Conservation (phyloP, 2,797 vertebrate species). For the Lagorchestes hirsutus region DNA sequence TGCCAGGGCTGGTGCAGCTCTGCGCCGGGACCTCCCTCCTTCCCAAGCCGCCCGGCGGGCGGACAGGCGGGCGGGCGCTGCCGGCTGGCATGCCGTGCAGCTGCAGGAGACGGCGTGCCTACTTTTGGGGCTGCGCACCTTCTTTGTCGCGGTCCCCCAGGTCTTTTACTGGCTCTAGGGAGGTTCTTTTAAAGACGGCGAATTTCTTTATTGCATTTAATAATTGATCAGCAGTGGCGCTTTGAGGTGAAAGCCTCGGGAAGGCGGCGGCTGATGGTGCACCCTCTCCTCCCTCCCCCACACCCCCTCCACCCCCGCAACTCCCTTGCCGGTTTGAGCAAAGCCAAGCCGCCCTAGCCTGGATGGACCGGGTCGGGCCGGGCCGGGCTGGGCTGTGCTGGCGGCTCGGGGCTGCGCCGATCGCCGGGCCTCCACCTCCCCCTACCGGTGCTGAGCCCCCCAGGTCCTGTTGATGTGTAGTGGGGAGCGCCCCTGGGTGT, state of each 20-base stretch:
- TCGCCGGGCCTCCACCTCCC: background rate
- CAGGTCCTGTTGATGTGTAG: background rate
- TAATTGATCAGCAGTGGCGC: background rate
- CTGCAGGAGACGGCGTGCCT: background rate
- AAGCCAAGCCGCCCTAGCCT: background rate
- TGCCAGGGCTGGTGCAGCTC: slow-evolving; percentile 13
- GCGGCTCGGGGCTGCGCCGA: background rate
- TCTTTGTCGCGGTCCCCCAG: background rate
- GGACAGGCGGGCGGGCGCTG: background rate
- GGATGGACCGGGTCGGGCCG: background rate
- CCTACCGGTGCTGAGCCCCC: background rate
- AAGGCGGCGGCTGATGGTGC: background rate
- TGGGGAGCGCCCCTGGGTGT: background rate
- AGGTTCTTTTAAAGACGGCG: background rate
- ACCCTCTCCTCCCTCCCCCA: background rate
- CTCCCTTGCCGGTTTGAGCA: background rate
- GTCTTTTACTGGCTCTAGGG: background rate
- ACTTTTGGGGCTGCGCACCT: background rate
- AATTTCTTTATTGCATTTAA: background rate
- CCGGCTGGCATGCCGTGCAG: background rate
- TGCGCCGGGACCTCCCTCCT: background rate
- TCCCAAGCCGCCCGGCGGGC: background rate
- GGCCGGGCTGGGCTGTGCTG: background rate
- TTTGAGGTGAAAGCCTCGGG: background rate
- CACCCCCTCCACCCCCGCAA: background rate